Base-by-base conservation (phyloP, 2,888 invertebrate species). In the Dinocampus coccinellae region DNA sequence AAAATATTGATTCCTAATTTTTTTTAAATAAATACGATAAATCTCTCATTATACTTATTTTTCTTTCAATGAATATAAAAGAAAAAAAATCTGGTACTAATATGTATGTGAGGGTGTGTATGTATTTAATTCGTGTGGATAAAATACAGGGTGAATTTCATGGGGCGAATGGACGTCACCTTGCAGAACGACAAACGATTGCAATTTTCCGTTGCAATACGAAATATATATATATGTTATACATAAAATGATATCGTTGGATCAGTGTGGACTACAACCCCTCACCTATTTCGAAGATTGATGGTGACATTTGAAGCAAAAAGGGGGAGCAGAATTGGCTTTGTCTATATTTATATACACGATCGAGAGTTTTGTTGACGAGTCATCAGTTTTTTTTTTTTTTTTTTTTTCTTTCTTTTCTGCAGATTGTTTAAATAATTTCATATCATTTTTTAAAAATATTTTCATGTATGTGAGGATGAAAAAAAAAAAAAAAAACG, bases 211-310 rank as follows among this genome's bases (percentile, higher is more conserved):
- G 20, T 47, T 47, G 16, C 47, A 16, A 47, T 20, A 47, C 47
- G 1, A 16, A 6, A 3, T 16, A 47, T 47, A 16, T 7, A 47
- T 7, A 20, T 7, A 47, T 7, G 16, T n/a, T 47, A 47, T 47
- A 47, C 7, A 47, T 72, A 62, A 55, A 58, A 57, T 57, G 64
- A 60, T 39, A 70, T 75, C 69, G 72, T 66, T 53, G 69, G 73
- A 74, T 75, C 76, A 65, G 67, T 60, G 73, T 70, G 20, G n/a
- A 42, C 47, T 11, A 3, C 29, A 6, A 16, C 29, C 26, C 67
- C 26, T n/a, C 47, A 69, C 73, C 73, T 68, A 36, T 64, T 63
- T 60, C 42, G 73, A 75, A 76, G 76, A 76, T 76, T 76, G 76
- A 76, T 76, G 75, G 75, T 75, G 76, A 76, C 75, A 74, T 26